Evolutionary conservation across 2,888 invertebrate genomes (phyloP).

Genomic region (Strigamia crassipes): DNA sequence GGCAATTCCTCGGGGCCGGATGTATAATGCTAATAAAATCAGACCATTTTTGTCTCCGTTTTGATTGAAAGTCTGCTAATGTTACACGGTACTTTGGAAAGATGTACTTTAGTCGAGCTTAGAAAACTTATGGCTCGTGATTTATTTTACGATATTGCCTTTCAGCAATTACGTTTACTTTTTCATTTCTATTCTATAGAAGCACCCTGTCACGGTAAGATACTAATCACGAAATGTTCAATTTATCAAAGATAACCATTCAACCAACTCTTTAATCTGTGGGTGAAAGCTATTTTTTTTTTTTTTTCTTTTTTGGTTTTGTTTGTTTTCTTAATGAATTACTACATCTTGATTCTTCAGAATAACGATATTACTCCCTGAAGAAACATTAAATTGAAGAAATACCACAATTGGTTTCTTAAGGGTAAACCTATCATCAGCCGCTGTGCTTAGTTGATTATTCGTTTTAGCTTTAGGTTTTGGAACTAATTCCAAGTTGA

Average conservation of each 20-base stretch:
- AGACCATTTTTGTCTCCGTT: no score
- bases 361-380: background rate
- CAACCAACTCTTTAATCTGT: background rate
- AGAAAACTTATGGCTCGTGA: no score
- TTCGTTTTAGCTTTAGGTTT: background rate
- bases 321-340: background rate
- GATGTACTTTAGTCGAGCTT: no score
- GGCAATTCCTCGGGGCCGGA: no score
- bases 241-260: background rate
- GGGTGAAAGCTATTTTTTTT: background rate
- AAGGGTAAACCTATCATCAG: background rate
- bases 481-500: background rate
- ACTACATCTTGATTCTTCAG: background rate
- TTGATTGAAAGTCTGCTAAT: no score
- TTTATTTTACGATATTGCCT: no score
- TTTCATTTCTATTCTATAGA: no score
- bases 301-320: background rate
- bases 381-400: background rate
- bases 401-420: background rate
- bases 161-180: no score
- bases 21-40: no score
- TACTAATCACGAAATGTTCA: no score
- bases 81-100: no score
- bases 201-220: no score
- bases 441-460: background rate